Base-by-base conservation (phyloP, 1,140 invertebrate genomes). In the Lethocerus indicus region DNA sequence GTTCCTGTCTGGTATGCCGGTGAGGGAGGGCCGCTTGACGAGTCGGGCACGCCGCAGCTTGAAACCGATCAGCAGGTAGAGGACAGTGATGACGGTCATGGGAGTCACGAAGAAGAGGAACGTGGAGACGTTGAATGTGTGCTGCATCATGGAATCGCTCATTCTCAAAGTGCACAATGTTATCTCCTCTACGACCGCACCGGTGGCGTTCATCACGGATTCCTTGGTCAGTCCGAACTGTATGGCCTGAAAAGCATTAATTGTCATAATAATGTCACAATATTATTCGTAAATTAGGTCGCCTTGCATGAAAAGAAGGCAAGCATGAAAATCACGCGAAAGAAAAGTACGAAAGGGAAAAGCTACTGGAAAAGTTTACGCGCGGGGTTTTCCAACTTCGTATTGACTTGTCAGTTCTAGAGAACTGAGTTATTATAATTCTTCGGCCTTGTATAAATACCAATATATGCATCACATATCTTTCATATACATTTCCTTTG, bases 91-190 rank as follows among this genome's bases (percentile, higher is more conserved):
- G 27, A 90, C 65, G 14, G 80, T 76, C 84, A 92, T 88, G 1
- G 88, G 87, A 2, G 78, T 69, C 5, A 87, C 72, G 61, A 92
- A 92, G 63, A 91, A 88, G 20, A 90, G 60, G 54, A 87, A 74
- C 0, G 84, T 85, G 1, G 85, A 88, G 49, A 89, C 72, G 58
- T 84, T 81, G 58, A 90, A 91, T 1, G 81, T 76, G 61, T 86
- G 79, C 20, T 73, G 67, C 14, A 82, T 64, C 59, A 39, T 49
- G 0, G 61, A 68, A 41, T 67, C 72, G 9, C 65, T 63, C 21
- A 63, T 60, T 35, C 68, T 63, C 6, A 53, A 47, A 3, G 63
- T 69, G 20, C 68, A 72, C n/a, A 68, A 68, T 12, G 59, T 63
- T 1, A 59, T 58, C 3, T 56, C 58, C 20, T 41, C 37, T 1